Conservation (phyloP, 37 sponge, comb jelly and placozoan genomes). For the Haliclona indistincta region DNA sequence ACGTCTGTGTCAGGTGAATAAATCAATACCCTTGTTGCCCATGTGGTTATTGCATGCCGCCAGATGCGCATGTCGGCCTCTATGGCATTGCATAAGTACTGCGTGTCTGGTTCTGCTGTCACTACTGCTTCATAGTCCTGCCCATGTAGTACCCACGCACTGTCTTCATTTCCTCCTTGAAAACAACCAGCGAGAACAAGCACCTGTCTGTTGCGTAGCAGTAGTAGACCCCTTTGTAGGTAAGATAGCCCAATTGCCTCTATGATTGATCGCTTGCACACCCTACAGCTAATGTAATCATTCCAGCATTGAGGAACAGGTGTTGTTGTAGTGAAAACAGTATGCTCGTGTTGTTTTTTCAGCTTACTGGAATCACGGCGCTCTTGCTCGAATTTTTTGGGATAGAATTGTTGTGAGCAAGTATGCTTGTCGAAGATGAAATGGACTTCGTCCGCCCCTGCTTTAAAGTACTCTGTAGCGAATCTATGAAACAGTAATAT, state of each 20-base stretch:
- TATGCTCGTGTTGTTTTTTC: background rate
- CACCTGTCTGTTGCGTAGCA: background rate
- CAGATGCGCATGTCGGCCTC: constrained; percentile 33
- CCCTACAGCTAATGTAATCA: constrained; percentile 22
- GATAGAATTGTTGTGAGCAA: background rate
- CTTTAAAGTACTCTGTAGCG: constrained; percentile 2
- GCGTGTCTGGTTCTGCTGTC: background rate
- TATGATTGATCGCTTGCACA: constrained; percentile 22
- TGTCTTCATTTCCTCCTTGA: background rate
- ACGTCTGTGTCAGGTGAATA: constrained; percentile 43
- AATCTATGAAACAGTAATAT: constrained; percentile 11
- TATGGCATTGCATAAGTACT: background rate
- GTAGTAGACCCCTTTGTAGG: background rate
- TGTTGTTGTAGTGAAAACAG: background rate
- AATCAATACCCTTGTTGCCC: constrained; percentile 8
- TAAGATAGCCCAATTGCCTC: background rate
- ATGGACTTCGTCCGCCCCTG: constrained; percentile 24
- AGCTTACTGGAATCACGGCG: constrained; percentile 14
- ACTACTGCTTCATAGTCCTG: background rate
- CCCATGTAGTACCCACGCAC: background rate
- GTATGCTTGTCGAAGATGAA: constrained; percentile 46
- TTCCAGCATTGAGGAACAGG: constrained; percentile 9
- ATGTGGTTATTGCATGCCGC: constrained; percentile 9
- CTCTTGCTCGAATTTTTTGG: constrained; percentile 29
- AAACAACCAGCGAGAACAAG: constrained; percentile 4